Evolutionary conservation across 2,113 vertebrate genomes (phyloP).

Genomic region (Jacana jacana): DNA sequence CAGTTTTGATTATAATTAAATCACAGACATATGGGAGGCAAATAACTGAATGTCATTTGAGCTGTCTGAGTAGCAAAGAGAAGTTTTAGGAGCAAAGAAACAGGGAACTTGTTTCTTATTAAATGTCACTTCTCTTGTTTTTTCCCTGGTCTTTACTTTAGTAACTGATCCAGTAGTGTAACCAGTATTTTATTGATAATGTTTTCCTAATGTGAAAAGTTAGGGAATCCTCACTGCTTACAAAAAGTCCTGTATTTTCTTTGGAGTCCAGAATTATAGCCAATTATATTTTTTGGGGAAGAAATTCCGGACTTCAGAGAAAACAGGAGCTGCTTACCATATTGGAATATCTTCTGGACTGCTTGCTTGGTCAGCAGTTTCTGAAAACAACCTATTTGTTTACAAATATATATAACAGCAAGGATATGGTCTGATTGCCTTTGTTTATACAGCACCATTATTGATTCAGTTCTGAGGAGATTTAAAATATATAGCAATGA

Average conservation of each 20-base stretch:
- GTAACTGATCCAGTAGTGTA: neutral
- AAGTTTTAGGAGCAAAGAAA: conserved; percentile 26
- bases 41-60: conserved; percentile 63
- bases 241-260: neutral
- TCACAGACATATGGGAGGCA: conserved; percentile 48
- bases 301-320: neutral
- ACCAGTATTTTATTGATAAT: neutral
- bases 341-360: neutral
- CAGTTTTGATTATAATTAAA: conserved; percentile 75
- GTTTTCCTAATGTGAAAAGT: neutral
- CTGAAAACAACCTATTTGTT: neutral
- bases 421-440: neutral
- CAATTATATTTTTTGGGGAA: neutral
- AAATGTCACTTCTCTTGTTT: neutral
- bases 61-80: conserved; percentile 17
- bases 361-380: neutral
- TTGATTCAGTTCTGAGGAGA: neutral
- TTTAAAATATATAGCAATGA: neutral
- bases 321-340: neutral
- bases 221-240: neutral
- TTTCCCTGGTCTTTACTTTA: neutral
- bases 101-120: neutral
- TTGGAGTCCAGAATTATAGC: neutral
- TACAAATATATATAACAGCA: neutral
- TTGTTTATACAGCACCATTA: neutral